These are phyloP conservation scores for Leucoraja ocellata DNA, from an alignment of 2,797 vertebrate species.

Conservation along the genomic window DNA sequence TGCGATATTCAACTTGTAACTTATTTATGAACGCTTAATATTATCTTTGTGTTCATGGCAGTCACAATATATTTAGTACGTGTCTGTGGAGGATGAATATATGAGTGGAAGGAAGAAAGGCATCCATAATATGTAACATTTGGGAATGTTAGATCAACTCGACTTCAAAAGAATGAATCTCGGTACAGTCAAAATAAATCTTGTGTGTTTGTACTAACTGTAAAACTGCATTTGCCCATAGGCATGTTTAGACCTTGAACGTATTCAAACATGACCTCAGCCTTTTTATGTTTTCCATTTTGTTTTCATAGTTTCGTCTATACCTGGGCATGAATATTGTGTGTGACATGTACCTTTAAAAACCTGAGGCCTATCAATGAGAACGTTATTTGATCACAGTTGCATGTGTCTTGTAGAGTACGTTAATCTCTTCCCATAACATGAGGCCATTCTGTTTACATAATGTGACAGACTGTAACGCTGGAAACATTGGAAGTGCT, in stretches of 20 bases:
- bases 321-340: constrained; percentile 2
- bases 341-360: background rate
- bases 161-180: constrained; percentile 3
- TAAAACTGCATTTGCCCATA: constrained; percentile 1
- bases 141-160: background rate
- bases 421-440: constrained; percentile 7
- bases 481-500: background rate
- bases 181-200: constrained; percentile 16
- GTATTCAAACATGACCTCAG: background rate
- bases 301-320: background rate
- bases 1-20: background rate
- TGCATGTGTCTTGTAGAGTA: constrained; percentile 19
- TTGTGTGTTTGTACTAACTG: background rate
- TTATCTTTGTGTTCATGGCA: background rate
- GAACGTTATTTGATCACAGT: background rate
- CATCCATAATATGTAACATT: constrained; percentile 29
- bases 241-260: constrained; percentile 32
- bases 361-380: background rate
- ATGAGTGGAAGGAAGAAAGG: background rate
- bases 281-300: background rate
- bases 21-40: background rate
- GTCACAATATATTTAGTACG: background rate
- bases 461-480: background rate
- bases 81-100: background rate
- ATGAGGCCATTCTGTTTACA: background rate